Evolutionary conservation across 2,797 vertebrate species (phyloP).

Genomic region (Catharus ustulatus): DNA sequence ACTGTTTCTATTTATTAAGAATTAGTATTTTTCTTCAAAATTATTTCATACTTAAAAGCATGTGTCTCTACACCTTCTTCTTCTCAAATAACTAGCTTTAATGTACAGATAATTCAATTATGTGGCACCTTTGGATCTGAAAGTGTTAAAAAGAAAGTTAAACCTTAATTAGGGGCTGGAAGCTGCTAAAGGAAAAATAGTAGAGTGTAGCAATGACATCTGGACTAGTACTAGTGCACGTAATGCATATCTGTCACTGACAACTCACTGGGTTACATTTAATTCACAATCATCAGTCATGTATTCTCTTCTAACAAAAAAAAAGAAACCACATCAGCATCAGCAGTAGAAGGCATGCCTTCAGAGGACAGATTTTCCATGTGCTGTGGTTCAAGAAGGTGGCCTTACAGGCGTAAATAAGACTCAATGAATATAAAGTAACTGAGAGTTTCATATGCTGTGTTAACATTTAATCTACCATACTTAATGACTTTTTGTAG

Average conservation of each 20-base stretch:
- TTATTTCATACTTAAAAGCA: background rate
- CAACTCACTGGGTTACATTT: slow-evolving; percentile 69
- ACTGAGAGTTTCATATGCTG: background rate
- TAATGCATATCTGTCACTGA: slow-evolving; percentile 72
- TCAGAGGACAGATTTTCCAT: slow-evolving; percentile 28
- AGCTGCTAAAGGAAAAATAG: slow-evolving; percentile 54
- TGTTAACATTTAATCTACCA: slow-evolving; percentile 31
- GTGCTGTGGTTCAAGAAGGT: background rate
- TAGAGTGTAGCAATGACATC: slow-evolving; percentile 48
- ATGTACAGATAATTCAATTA: slow-evolving; percentile 41
- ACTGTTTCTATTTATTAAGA: slow-evolving; percentile 42
- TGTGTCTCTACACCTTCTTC: background rate
- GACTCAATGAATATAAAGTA: slow-evolving; percentile 18
- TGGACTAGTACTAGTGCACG: slow-evolving; percentile 27
- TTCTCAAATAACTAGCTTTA: background rate
- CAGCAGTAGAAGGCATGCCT: slow-evolving; percentile 4
- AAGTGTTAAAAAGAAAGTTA: slow-evolving; percentile 61
- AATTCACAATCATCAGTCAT: slow-evolving; percentile 72
- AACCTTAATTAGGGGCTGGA: slow-evolving; percentile 61
- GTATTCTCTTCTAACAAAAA: slow-evolving; percentile 51
- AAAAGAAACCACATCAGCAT: slow-evolving; percentile 2
- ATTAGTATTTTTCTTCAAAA: slow-evolving; percentile 12
- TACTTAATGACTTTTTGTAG: slow-evolving; percentile 30
- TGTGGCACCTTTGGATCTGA: slow-evolving; percentile 3
- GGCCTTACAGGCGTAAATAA: slow-evolving; percentile 16